These are phyloP conservation scores for Drosophila ercepeae DNA, from an alignment of 1,140 invertebrate genomes.

Conservation along the genomic window DNA sequence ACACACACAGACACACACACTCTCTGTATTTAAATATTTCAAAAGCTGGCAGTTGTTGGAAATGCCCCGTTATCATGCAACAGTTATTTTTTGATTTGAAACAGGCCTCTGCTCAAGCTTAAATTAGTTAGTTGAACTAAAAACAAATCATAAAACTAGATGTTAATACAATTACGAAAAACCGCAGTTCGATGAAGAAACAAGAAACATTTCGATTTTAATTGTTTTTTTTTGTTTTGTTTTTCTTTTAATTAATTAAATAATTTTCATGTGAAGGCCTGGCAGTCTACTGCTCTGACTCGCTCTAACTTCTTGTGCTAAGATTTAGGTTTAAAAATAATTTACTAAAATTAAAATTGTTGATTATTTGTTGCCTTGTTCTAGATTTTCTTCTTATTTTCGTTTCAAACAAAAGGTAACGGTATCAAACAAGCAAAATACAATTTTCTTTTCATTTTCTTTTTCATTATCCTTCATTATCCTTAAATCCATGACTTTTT, in stretches of 20 bases:
- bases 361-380: conserved; percentile 32
- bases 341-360: conserved; percentile 70
- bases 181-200: conserved; percentile 15
- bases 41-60: conserved; percentile 16
- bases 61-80: conserved; percentile 5
- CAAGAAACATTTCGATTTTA: conserved; percentile 21
- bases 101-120: conserved; percentile 1
- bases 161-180: conserved; percentile 25
- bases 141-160: conserved; percentile 20
- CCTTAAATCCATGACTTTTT: conserved; percentile 35
- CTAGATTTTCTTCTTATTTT: not conserved
- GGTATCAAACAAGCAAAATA: conserved; percentile 34
- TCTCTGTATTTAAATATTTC: conserved; percentile 8
- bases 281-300: conserved; percentile 6
- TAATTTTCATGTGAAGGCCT: conserved; percentile 20
- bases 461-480: not conserved
- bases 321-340: conserved; percentile 57
- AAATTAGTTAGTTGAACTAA: conserved; percentile 3
- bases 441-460: conserved; percentile 9
- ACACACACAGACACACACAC: conserved; percentile 7
- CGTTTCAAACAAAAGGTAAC: too few species aligned
- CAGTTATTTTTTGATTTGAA: conserved; percentile 4
- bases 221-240: conserved; percentile 15
- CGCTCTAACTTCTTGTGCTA: conserved; percentile 39
- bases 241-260: conserved; percentile 28